Base-by-base conservation (phyloP, 2,888 invertebrate species). In the Drosophila anomelani region DNA sequence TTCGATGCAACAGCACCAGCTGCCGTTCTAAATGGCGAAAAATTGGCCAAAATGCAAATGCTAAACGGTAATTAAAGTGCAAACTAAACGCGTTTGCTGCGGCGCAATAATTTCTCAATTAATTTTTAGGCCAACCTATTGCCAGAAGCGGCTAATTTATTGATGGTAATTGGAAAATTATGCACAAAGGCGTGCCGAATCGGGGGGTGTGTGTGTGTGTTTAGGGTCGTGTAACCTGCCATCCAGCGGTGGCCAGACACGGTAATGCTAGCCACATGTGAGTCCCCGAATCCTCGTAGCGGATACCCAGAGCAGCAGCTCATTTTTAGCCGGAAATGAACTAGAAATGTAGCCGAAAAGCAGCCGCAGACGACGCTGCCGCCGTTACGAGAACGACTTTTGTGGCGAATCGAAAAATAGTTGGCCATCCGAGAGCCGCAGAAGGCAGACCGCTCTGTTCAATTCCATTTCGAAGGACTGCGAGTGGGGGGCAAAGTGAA, bases 311-410 rank as follows among this genome's bases (percentile, higher is more conserved):
- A 71, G 76, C 84, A 72, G 78, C 75, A 83, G 88, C 88, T 83
- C 86, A 85, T 88, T 85, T 85, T 86, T 80, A 77, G 80, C 80
- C 79, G 88, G 85, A 85, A 85, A 88, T 85, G 78, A 85, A 85
- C 84, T 79, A 85, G 88, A 85, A 85, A 85, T 80, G 81, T 85
- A 79, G 85, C 66, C 49, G 69, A 63, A 69, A 68, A 79, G 61
- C 49, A 79, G 81, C 77, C 78, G 68, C 66, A 26, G 51, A 55
- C 72, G 29, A 6, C 64, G 63, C 44, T 26, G 51, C 57, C 70
- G 51, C 29, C 73, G 34, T 51, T 36, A 36, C 34, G 51, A 64
- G 70, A 80, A 75, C 76, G 82, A 82, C 80, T 80, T 56, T 81
- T 80, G 85, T 41, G 87, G 76, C 76, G 77, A 85, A 83, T 85